phyloP scores from a whole-genome alignment of 2,888 invertebrate species.

The Eulithis prunata region DNA sequence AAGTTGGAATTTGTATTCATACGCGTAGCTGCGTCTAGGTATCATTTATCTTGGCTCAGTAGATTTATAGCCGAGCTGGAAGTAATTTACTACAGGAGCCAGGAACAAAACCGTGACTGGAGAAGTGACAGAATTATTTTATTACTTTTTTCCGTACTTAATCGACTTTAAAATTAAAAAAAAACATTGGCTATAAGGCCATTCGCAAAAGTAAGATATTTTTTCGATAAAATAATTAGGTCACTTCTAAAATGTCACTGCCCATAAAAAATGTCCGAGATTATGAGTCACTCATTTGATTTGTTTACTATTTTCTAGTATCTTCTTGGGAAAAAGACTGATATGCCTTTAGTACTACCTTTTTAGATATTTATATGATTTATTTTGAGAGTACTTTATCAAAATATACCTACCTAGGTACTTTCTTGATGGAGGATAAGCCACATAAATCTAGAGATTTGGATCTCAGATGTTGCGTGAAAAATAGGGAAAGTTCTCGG shows the following conservation, averaged over 20 bases:
- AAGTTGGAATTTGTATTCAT: constrained; percentile 31
- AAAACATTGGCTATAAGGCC: too few species aligned
- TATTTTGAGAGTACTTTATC: constrained; percentile 52
- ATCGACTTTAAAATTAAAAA: constrained; percentile 1
- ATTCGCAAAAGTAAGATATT: too few species aligned
- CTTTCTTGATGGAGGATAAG: constrained; percentile 36
- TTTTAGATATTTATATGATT: constrained; percentile 50
- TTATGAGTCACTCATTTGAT: too few species aligned
- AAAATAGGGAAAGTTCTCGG: constrained; percentile 25
- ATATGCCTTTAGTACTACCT: too few species aligned
- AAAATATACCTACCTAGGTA: constrained; percentile 13
- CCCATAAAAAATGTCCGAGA: too few species aligned
- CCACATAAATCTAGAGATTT: constrained; percentile 32
- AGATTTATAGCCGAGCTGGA: constrained; percentile 39
- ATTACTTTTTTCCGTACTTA: neutral
- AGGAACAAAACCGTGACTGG: constrained; percentile 6
- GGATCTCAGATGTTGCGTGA: constrained; percentile 23
- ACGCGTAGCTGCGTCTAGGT: constrained; percentile 28
- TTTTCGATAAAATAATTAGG: too few species aligned
- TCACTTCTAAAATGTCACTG: too few species aligned
- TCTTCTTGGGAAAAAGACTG: too few species aligned
- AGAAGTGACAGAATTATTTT: constrained; percentile 16
- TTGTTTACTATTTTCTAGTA: too few species aligned
- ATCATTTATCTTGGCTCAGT: constrained; percentile 40
- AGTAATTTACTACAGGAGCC: constrained; percentile 35